Evolutionary conservation across 2,888 invertebrate genomes (phyloP).

Genomic region (Standfussiana lucernea): DNA sequence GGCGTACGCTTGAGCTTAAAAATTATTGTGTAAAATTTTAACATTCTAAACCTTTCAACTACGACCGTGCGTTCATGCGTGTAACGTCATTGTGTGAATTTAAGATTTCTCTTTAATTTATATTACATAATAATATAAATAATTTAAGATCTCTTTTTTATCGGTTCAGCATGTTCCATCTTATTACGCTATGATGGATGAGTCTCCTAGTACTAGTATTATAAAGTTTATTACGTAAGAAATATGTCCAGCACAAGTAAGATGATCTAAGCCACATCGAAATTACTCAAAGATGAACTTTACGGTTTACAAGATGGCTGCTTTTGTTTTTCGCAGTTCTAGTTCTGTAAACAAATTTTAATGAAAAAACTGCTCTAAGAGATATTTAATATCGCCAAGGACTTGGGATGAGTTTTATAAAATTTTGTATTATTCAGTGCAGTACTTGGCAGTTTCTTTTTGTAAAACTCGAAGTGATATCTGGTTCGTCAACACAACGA

Average conservation of each 20-base stretch:
- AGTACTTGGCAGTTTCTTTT: not conserved
- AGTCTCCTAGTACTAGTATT: not conserved
- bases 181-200: not conserved
- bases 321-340: not conserved
- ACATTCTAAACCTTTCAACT: too few species aligned
- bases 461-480: not conserved
- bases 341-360: constrained; percentile 4
- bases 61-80: not conserved
- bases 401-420: not conserved
- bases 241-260: not conserved
- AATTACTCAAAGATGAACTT: not conserved
- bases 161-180: not conserved
- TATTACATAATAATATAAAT: too few species aligned
- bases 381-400: constrained; percentile 1
- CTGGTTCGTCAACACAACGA: not conserved
- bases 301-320: not conserved
- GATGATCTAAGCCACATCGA: not conserved
- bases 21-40: too few species aligned
- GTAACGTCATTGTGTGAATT: not conserved
- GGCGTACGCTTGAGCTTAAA: too few species aligned
- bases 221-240: not conserved
- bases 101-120: too few species aligned
- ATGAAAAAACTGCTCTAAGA: not conserved
- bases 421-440: not conserved
- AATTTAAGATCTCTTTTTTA: not conserved